These are phyloP conservation scores for Bellardia bayeri DNA, from an alignment of 2,888 invertebrate genomes.

Conservation along the genomic window DNA sequence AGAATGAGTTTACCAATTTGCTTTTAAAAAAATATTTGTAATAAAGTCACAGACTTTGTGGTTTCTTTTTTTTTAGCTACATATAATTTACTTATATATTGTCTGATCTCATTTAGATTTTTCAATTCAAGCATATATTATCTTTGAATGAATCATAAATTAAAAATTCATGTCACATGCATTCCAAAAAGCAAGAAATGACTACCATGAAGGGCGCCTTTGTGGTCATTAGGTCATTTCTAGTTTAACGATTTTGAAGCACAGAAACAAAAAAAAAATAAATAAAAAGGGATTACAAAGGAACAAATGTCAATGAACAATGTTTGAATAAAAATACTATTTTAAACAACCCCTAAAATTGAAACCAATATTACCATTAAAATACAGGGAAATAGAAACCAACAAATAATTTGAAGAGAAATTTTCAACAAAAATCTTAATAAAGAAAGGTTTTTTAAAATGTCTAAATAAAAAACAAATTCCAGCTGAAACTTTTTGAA, in stretches of 20 bases:
- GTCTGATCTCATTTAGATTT: constrained; percentile 43
- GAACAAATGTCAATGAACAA: constrained; percentile 42
- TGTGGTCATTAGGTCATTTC: constrained; percentile 71
- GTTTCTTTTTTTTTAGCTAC: neutral
- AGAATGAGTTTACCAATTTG: neutral
- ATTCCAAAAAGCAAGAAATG: neutral
- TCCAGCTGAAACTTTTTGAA: neutral
- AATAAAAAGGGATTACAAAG: constrained; percentile 37
- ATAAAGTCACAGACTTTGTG: neutral
- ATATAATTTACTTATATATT: neutral
- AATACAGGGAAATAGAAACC: neutral
- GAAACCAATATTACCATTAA: neutral
- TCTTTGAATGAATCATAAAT: constrained; percentile 36
- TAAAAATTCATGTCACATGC: constrained; percentile 70
- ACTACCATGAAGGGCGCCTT: constrained; percentile 49
- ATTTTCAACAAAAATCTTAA: neutral
- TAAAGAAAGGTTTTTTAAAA: neutral
- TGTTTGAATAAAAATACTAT: constrained; percentile 26
- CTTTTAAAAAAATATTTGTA: neutral
- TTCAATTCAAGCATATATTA: constrained; percentile 38
- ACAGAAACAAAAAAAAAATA: neutral
- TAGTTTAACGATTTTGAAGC: constrained; percentile 24
- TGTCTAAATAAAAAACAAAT: no score
- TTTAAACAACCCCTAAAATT: constrained; percentile 19
- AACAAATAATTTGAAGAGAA: neutral